Conservation (phyloP, 2,888 invertebrate species). For the Clunio marinus region DNA sequence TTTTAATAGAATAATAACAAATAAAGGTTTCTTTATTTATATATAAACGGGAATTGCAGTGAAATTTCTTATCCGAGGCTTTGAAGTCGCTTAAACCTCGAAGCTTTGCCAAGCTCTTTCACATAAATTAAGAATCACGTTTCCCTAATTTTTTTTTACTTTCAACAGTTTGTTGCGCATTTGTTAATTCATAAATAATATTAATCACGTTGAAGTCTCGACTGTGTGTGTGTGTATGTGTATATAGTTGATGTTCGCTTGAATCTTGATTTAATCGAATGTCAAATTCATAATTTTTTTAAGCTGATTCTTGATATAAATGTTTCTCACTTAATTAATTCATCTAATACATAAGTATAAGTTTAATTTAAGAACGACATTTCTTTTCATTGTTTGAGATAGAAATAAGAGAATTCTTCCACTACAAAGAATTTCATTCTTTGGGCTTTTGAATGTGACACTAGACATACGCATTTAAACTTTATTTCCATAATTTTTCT, state of each 20-base stretch:
- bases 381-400: background rate
- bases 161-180: background rate
- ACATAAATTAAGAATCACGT: too few species aligned
- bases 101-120: too few species aligned
- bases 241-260: too few species aligned
- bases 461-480: background rate
- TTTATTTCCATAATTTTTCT: background rate
- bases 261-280: conserved; percentile 3
- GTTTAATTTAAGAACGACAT: background rate
- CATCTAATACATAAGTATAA: conserved; percentile 19
- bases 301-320: background rate
- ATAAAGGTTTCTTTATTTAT: too few species aligned
- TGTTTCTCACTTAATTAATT: background rate
- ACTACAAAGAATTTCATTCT: background rate
- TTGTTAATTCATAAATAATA: background rate
- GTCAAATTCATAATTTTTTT: background rate
- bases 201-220: background rate
- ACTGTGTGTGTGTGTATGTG: background rate
- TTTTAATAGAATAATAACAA: too few species aligned
- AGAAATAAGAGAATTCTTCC: background rate
- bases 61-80: too few species aligned
- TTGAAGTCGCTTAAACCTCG: too few species aligned
- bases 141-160: too few species aligned
- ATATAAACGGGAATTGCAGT: too few species aligned
- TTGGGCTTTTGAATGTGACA: conserved; percentile 18